These are phyloP conservation scores for Chironomus riparius DNA, from an alignment of 2,888 invertebrate species.

Conservation along the genomic window DNA sequence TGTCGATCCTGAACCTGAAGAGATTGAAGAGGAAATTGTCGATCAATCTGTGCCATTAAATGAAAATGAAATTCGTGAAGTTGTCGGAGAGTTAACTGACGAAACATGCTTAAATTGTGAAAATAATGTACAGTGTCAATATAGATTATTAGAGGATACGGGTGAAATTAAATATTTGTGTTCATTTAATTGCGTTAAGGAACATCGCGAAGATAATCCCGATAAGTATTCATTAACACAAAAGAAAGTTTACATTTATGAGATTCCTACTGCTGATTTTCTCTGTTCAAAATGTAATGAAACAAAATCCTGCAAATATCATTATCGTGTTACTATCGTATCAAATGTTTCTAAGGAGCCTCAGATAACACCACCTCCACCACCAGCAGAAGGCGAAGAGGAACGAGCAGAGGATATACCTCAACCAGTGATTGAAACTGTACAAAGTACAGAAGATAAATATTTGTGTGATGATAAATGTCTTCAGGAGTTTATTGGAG, in stretches of 20 bases:
- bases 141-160: constrained; percentile 38
- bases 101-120: constrained; percentile 46
- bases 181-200: constrained; percentile 44
- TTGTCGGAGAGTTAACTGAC: constrained; percentile 34
- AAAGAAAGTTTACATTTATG: constrained; percentile 38
- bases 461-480: constrained; percentile 48
- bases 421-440: constrained; percentile 30
- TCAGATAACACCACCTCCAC: too few relatives aligned
- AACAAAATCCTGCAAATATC: constrained; percentile 37
- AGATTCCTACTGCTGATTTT: constrained; percentile 35
- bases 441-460: constrained; percentile 43
- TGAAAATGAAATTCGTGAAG: constrained; percentile 43
- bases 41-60: constrained; percentile 37
- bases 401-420: constrained; percentile 42
- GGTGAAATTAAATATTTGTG: constrained; percentile 42
- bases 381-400: constrained; percentile 38
- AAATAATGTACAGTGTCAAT: constrained; percentile 38
- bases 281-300: constrained; percentile 36
- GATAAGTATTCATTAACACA: constrained; percentile 33
- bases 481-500: constrained; percentile 47
- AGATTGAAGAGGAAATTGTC: constrained; percentile 44
- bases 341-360: not conserved
- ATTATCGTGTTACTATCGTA: constrained; percentile 32
- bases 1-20: constrained; percentile 31
- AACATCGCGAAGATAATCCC: constrained; percentile 42